phyloP scores from a whole-genome alignment of 2,888 invertebrate genomes.

The Helobdella robusta region DNA sequence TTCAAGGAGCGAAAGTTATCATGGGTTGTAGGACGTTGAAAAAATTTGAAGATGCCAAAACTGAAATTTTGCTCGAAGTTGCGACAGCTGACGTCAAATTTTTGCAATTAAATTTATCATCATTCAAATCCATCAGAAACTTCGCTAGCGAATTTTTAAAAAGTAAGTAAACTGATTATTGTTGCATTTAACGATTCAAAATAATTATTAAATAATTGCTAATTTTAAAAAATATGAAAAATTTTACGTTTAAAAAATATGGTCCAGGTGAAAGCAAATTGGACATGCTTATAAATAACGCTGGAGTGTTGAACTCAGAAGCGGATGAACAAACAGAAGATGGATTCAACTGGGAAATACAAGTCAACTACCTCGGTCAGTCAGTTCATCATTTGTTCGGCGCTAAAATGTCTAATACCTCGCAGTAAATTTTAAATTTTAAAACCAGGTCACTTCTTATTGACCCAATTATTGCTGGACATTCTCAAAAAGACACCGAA shows the following conservation, averaged over 20 bases:
- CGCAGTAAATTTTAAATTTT: no score
- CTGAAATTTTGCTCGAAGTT: constrained; percentile 35
- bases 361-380: constrained; percentile 46
- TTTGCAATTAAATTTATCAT: constrained; percentile 42
- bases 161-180: constrained; percentile 37
- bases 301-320: constrained; percentile 44
- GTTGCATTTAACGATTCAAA: background rate
- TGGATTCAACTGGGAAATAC: constrained; percentile 46
- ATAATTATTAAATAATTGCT: constrained; percentile 6
- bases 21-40: constrained; percentile 42
- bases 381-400: no score
- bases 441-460: constrained; percentile 43
- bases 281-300: constrained; percentile 47
- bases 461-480: constrained; percentile 46
- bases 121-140: constrained; percentile 43
- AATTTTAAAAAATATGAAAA: background rate
- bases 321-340: constrained; percentile 43
- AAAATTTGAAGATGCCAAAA: constrained; percentile 37
- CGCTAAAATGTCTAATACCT: no score
- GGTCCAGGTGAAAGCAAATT: constrained; percentile 26
- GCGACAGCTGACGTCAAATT: constrained; percentile 39
- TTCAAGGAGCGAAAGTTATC: constrained; percentile 52
- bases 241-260: background rate
- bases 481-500: constrained; percentile 39
- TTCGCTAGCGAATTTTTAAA: constrained; percentile 44